These are phyloP conservation scores for Zootermopsis nevadensis DNA, from an alignment of 2,888 invertebrate species.

Conservation along the genomic window DNA sequence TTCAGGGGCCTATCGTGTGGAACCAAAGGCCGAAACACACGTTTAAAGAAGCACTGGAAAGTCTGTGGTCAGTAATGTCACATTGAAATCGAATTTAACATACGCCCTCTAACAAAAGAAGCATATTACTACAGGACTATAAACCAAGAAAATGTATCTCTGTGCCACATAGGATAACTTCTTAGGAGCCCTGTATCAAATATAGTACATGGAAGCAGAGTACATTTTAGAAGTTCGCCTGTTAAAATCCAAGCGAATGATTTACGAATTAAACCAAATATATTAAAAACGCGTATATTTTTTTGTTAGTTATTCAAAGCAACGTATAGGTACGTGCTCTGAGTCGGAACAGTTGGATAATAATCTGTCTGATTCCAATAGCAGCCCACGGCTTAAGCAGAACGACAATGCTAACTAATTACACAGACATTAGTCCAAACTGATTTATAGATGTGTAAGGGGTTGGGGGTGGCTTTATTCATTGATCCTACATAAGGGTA, in stretches of 20 bases:
- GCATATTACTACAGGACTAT: no score
- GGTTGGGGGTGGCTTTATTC: neutral
- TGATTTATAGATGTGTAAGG: constrained; percentile 27
- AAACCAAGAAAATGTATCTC: no score
- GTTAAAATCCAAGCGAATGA: neutral
- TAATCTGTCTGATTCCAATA: constrained; percentile 12
- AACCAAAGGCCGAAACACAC: no score
- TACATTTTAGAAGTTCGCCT: no score
- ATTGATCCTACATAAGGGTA: constrained; percentile 23
- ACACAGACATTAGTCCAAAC: constrained; percentile 32
- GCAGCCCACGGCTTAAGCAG: constrained; percentile 27
- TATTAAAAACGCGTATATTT: neutral
- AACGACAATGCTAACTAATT: constrained; percentile 31
- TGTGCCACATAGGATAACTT: no score
- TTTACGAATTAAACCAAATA: neutral
- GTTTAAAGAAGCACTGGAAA: no score
- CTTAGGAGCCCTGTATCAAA: no score
- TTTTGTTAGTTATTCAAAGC: neutral
- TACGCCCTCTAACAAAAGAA: no score
- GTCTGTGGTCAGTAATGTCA: no score
- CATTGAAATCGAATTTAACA: no score
- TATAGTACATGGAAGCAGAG: no score
- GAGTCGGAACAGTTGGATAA: neutral
- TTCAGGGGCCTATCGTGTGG: no score
- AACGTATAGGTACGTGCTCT: neutral